Percentiles rank a stretch among this genome's conserved stretches.
Evolutionary conservation across 1,140 invertebrate species (phyloP).

Genomic region (Fopius arisanus): DNA sequence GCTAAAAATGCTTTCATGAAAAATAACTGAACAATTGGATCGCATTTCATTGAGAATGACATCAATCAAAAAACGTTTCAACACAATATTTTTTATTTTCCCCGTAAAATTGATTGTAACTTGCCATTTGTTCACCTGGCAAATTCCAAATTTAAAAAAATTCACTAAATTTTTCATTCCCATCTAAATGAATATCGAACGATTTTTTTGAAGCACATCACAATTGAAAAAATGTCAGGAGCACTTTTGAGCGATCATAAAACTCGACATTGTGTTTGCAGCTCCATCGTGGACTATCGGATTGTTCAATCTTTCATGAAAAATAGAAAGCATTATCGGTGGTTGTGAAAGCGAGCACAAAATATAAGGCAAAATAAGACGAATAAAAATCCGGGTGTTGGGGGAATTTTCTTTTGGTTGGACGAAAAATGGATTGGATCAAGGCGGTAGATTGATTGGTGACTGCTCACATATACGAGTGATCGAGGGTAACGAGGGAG

Average conservation of each 20-base stretch:
- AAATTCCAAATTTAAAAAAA: too few species aligned
- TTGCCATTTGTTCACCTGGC: too few species aligned
- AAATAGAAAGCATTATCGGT: background rate
- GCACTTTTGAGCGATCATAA: background rate
- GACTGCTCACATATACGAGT: background rate
- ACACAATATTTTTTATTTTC: too few species aligned
- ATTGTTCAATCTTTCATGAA: background rate
- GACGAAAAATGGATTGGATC: background rate
- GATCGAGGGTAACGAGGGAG: slow-evolving; percentile 2
- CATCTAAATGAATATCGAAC: too few species aligned
- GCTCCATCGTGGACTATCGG: too few species aligned
- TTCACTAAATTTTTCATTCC: too few species aligned
- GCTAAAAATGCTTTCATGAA: too few species aligned
- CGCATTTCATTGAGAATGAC: too few species aligned
- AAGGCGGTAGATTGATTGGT: background rate
- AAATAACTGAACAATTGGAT: too few species aligned
- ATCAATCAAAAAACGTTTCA: too few species aligned
- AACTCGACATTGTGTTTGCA: background rate
- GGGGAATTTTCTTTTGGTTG: background rate
- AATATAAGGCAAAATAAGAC: background rate
- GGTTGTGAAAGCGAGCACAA: background rate
- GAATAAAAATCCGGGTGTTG: background rate
- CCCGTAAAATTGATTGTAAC: too few species aligned
- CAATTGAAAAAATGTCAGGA: background rate
- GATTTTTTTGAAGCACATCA: too few species aligned